Percentiles rank a stretch among this genome's conserved stretches.
phyloP scores from a whole-genome alignment of 2,888 invertebrate species.

The Drosophila pseudotakahashii region DNA sequence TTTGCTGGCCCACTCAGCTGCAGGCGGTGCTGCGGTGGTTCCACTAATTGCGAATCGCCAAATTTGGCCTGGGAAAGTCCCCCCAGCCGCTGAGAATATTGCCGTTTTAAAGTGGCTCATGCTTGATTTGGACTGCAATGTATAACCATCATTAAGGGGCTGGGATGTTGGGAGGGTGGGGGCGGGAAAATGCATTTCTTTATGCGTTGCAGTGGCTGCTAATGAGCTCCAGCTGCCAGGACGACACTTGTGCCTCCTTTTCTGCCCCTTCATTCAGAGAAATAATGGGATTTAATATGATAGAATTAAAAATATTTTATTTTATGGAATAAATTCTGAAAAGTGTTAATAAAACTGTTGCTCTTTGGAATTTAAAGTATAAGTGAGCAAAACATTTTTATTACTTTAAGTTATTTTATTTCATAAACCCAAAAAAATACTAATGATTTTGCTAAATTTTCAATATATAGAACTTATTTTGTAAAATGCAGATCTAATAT shows the following conservation, averaged over 20 bases:
- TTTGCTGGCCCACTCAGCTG: slow-evolving; percentile 57
- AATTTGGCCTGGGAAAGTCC: slow-evolving; percentile 44
- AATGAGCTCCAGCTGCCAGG: slow-evolving; percentile 48
- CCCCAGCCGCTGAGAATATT: slow-evolving; percentile 4
- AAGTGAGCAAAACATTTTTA: too few relatives aligned
- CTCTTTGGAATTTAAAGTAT: too few relatives aligned
- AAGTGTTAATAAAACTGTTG: too few relatives aligned
- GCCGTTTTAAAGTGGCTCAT: slow-evolving; percentile 9
- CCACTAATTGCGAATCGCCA: slow-evolving; percentile 79
- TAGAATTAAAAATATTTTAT: too few relatives aligned
- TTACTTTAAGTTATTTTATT: too few relatives aligned
- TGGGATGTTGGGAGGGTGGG: background rate
- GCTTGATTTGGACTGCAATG: slow-evolving; percentile 6
- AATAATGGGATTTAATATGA: background rate
- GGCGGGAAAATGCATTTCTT: slow-evolving; percentile 24
- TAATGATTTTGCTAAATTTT: too few relatives aligned
- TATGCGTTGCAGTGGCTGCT: slow-evolving; percentile 37
- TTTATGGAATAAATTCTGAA: too few relatives aligned
- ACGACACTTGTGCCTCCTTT: slow-evolving; percentile 10
- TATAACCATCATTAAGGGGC: slow-evolving; percentile 16
- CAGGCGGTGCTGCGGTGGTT: slow-evolving; percentile 69
- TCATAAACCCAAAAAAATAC: too few relatives aligned
- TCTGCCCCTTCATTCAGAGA: background rate
- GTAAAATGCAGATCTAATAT: too few relatives aligned
- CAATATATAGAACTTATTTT: too few relatives aligned